Percentiles rank a stretch among this genome's conserved stretches.
Evolutionary conservation across 2,113 vertebrate genomes (phyloP).

Genomic region (Coptodon bakossiorum): DNA sequence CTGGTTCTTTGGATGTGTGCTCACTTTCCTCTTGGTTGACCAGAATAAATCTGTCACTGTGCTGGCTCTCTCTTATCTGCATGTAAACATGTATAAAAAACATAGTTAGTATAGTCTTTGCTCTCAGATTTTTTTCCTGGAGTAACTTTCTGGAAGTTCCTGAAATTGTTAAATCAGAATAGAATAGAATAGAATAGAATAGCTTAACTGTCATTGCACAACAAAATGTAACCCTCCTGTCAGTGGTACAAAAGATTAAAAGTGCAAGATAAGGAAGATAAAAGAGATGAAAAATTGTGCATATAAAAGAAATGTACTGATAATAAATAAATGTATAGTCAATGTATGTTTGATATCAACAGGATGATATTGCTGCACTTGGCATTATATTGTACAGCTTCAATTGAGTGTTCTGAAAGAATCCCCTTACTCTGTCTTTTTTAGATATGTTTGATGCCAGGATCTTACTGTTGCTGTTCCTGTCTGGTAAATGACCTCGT

Average conservation of each 20-base stretch:
- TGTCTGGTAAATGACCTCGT: constrained; percentile 49
- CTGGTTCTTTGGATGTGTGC: not conserved
- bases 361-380: not conserved
- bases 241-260: not conserved
- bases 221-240: not conserved
- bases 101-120: not conserved
- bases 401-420: not conserved
- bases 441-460: constrained; percentile 51
- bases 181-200: not conserved
- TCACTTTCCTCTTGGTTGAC: not conserved
- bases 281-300: not conserved
- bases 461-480: constrained; percentile 41
- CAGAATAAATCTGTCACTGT: not conserved
- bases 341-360: not conserved
- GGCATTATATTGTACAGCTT: not conserved
- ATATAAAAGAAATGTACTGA: not conserved
- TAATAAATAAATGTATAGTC: not conserved
- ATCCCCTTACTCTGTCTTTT: not conserved
- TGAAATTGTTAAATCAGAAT: not conserved
- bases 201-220: not conserved
- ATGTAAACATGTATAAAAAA: not conserved
- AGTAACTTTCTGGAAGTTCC: not conserved
- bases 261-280: not conserved
- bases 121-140: not conserved
- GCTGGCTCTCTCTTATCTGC: not conserved